Conservation (phyloP, 2,113 vertebrate species). For the Nanorana parkeri region DNA sequence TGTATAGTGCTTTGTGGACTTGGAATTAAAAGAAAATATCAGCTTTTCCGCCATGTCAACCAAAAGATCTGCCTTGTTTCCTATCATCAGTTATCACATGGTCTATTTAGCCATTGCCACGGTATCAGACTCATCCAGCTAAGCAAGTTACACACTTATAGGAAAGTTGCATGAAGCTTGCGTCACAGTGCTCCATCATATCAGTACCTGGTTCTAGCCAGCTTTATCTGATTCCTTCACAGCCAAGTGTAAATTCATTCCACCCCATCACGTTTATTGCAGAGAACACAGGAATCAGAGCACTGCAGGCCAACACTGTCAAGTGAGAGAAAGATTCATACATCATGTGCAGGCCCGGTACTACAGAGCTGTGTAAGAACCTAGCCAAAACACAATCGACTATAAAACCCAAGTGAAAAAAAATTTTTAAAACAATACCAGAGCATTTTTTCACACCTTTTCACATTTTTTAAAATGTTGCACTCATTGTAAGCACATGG, state of each 20-base stretch:
- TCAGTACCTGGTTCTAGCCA: slow-evolving; percentile 9
- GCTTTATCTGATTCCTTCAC: slow-evolving; percentile 34
- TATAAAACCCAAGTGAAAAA: too few relatives aligned
- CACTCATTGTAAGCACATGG: too few relatives aligned
- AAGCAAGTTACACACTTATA: neutral
- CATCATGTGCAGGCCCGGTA: neutral
- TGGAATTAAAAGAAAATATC: too few relatives aligned
- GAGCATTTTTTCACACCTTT: too few relatives aligned
- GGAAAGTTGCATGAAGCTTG: neutral
- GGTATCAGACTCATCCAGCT: neutral
- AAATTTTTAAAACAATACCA: too few relatives aligned
- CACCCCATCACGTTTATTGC: slow-evolving; percentile 34
- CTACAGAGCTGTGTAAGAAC: neutral
- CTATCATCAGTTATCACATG: neutral
- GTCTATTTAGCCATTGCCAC: neutral
- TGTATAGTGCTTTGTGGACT: too few relatives aligned
- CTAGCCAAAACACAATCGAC: too few relatives aligned
- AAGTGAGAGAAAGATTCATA: slow-evolving; percentile 41
- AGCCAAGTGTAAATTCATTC: slow-evolving; percentile 44
- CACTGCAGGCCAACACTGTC: slow-evolving; percentile 35
- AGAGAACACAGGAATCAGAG: slow-evolving; percentile 44
- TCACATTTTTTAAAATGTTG: too few relatives aligned
- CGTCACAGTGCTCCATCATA: slow-evolving; percentile 10
- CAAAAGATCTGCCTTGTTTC: neutral
- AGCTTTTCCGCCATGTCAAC: too few relatives aligned